Conservation (phyloP, 2,113 vertebrate genomes). For the Syrmaticus mikado region DNA sequence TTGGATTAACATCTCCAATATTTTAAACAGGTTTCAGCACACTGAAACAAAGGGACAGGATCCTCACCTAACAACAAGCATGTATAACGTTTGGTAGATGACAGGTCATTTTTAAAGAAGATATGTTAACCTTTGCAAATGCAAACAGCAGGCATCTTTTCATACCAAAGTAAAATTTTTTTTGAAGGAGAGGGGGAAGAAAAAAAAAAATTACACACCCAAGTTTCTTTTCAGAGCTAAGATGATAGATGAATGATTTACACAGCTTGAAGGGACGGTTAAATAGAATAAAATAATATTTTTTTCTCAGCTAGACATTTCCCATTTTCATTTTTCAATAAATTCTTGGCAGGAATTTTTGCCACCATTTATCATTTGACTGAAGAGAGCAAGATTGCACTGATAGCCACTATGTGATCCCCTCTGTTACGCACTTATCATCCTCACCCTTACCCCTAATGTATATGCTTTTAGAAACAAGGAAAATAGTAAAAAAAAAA, state of each 20-base stretch:
- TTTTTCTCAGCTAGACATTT: conserved; percentile 15
- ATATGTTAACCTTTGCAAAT: background rate
- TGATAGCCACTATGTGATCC: background rate
- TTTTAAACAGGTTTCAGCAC: background rate
- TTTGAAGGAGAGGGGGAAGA: background rate
- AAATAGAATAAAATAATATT: background rate
- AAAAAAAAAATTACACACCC: background rate
- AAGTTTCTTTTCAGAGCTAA: conserved; percentile 21
- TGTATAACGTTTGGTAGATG: background rate
- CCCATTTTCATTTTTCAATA: conserved; percentile 22
- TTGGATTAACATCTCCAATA: background rate
- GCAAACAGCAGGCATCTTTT: background rate
- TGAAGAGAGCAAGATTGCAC: background rate
- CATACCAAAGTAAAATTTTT: background rate
- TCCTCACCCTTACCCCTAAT: background rate
- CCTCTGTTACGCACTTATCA: background rate
- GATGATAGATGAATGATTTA: background rate
- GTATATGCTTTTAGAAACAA: background rate
- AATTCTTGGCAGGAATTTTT: conserved; percentile 24
- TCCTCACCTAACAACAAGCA: background rate
- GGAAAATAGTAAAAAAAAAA: background rate
- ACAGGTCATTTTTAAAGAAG: background rate
- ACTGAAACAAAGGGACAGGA: background rate
- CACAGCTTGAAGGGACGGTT: background rate
- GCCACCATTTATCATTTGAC: background rate